Evolutionary conservation across 1,140 invertebrate genomes (phyloP), one percentile per base, ranked within the genome.

Genomic region (Drosophila pseudoananassae): DNA sequence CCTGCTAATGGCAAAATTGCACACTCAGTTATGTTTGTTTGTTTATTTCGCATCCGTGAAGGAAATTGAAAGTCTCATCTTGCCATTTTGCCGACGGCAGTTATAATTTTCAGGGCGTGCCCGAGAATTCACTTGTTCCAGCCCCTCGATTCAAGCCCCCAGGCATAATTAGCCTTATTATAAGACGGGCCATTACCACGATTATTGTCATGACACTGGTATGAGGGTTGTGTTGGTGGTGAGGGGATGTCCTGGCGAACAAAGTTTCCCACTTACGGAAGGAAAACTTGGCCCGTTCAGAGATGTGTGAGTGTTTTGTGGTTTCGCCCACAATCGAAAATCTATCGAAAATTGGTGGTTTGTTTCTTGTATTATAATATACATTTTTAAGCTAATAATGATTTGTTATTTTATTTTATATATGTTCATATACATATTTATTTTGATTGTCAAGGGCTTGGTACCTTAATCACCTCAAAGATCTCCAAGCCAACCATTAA

Each of bases 121-220:
- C 31, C 17, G 10, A n/a, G 20, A 43, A 56, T 40, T 63, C 46
- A 59, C 56, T 59, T 59, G 56, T 20, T 27, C 20, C 46, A 46
- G 14, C 17, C 33, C 17, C 40, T 8, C 9, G 9, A 20, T 20
- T 4, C 9, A 12, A 9, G 52, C 76, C 65, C 68, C 68, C 47
- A 61, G 77, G 82, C 64, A 61, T 77, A 60, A 74, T 81, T 85
- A 74, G 82, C 63, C 61, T 61, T 58, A 81, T 61, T 63, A 85
- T 74, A 73, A 58, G 66, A 70, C 66, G 46, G 51, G 40, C 61
- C 61, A 76, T 76, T 70, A 81, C 66, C 76, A 74, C 71, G 68
- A 81, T 81, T 81, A 87, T 75, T 81, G 69, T 45, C 60, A 49
- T 51, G 49, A 49, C 59, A 69, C 71, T 46, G 27, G 10, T 36